Conservation (phyloP, 2,113 vertebrate species). For the Perognathus longimembris region DNA sequence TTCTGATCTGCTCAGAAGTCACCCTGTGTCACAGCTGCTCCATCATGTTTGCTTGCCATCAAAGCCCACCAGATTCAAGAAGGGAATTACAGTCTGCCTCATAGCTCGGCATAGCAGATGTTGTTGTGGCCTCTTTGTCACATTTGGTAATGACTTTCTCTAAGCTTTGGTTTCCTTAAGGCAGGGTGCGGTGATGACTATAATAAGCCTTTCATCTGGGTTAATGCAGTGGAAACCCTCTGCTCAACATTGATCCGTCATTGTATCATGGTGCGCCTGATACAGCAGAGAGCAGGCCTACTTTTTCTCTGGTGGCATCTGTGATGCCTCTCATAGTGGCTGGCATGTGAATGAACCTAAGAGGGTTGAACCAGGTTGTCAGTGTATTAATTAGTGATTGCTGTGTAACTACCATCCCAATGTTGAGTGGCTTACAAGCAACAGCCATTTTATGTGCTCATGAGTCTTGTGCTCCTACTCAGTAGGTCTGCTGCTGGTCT, state of each 20-base stretch:
- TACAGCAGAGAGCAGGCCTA: neutral
- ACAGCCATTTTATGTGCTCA: neutral
- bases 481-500: neutral
- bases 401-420: neutral
- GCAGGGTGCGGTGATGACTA: neutral
- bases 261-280: neutral
- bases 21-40: neutral
- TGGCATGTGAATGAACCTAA: neutral
- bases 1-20: neutral
- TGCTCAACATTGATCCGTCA: neutral
- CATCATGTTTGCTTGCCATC: neutral
- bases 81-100: neutral
- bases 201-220: neutral
- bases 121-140: neutral
- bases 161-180: constrained; percentile 20
- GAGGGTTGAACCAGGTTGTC: neutral
- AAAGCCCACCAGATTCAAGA: neutral
- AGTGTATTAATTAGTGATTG: neutral
- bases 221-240: neutral
- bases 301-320: neutral
- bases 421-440: neutral
- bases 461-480: neutral
- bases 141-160: neutral
- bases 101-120: neutral
- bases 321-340: neutral